phyloP scores from a whole-genome alignment of 1,140 invertebrate genomes.

The Drosophila parvula region DNA sequence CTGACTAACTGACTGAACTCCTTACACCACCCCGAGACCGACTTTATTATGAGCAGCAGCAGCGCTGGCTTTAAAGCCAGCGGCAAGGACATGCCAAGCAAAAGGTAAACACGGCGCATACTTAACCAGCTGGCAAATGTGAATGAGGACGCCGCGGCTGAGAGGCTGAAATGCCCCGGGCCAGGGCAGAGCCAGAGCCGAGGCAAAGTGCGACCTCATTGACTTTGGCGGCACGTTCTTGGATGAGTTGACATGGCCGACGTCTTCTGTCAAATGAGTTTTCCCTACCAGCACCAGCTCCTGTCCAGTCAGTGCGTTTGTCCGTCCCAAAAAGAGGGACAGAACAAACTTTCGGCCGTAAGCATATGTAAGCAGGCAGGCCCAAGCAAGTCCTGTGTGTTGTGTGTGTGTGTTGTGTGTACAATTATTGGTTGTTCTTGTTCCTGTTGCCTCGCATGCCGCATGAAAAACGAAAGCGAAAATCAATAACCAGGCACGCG shows the following conservation, averaged over 20 bases:
- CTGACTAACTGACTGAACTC: slow-evolving; percentile 30
- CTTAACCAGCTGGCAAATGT: slow-evolving; percentile 61
- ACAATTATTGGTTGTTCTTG: slow-evolving; percentile 58
- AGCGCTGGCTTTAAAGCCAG: slow-evolving; percentile 39
- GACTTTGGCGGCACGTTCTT: slow-evolving; percentile 73
- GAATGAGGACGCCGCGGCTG: slow-evolving; percentile 46
- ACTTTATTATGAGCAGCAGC: slow-evolving; percentile 44
- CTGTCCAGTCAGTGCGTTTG: slow-evolving; percentile 41
- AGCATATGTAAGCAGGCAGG: slow-evolving; percentile 60
- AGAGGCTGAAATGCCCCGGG: slow-evolving; percentile 42
- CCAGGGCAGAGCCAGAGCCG: not conserved
- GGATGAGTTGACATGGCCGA: slow-evolving; percentile 32
- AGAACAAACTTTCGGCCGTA: slow-evolving; percentile 32
- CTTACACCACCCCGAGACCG: slow-evolving; percentile 8
- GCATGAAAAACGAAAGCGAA: slow-evolving; percentile 82
- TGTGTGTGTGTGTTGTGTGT: too few relatives aligned
- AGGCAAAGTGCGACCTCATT: slow-evolving; percentile 64
- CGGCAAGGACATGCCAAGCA: slow-evolving; percentile 62
- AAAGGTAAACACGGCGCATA: slow-evolving; percentile 70
- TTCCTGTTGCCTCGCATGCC: slow-evolving; percentile 60
- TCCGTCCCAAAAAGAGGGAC: not conserved
- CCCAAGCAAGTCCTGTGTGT: slow-evolving; percentile 24
- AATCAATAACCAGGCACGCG: slow-evolving; percentile 78
- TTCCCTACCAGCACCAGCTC: slow-evolving; percentile 4
- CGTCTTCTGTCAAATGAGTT: slow-evolving; percentile 43